A percentile compares a stretch with the other conserved stretches of the same genome.
Conservation (phyloP, 2,888 invertebrate genomes). For the Thera britannica region DNA sequence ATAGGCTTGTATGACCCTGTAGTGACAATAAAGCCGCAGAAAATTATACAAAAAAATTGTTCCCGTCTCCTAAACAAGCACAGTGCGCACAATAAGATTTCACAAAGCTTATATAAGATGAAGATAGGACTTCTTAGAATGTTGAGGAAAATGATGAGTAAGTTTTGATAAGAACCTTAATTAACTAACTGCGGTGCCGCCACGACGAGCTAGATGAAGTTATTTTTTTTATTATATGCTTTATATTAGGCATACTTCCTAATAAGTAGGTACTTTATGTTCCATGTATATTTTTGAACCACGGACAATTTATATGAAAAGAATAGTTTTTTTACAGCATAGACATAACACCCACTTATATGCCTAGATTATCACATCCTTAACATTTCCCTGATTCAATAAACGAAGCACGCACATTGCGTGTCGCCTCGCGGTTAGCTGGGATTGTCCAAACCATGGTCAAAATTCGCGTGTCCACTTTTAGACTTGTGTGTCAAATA, state of each 20-base stretch:
- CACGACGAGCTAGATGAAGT: no score
- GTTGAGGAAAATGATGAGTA: background rate
- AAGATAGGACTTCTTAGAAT: background rate
- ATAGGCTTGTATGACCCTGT: no score
- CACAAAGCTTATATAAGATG: conserved; percentile 5
- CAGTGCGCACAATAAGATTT: conserved; percentile 7
- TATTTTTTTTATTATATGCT: no score
- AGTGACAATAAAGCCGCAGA: no score
- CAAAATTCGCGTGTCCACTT: conserved; percentile 35
- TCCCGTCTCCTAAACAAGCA: background rate
- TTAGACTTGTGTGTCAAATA: conserved; percentile 34
- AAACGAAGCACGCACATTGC: conserved; percentile 32
- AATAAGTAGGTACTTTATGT: no score
- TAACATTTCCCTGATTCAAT: conserved; percentile 35
- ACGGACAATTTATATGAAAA: no score
- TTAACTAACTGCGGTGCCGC: no score
- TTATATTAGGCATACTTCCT: no score
- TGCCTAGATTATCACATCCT: conserved; percentile 15
- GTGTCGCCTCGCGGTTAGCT: conserved; percentile 35
- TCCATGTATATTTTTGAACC: no score
- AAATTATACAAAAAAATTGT: background rate
- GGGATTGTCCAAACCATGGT: conserved; percentile 34
- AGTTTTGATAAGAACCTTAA: background rate
- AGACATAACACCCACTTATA: background rate
- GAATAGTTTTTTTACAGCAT: no score